Evolutionary conservation across 2,113 vertebrate species (phyloP).

Genomic region (Pan troglodytes): NHGRI_mPanTro3-v2.1_pri NC_072420.2:19497501-19498000

Average conservation of each 20-base stretch:
- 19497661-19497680: not conserved
- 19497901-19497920: too few species aligned
- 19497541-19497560: not conserved
- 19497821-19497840: too few species aligned
- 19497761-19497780: not conserved
- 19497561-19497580: not conserved
- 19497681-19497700: not conserved
- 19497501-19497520: conserved; percentile 59
- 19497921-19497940: not conserved
- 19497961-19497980: not conserved
- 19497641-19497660: not conserved
- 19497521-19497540: conserved; percentile 28
- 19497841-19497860: too few species aligned
- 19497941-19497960: not conserved
- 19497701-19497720: not conserved
- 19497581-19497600: not conserved
- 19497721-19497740: not conserved
- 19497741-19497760: not conserved
- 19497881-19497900: too few species aligned
- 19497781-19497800: too few species aligned
- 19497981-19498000: not conserved
- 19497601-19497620: conserved; percentile 32
- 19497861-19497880: too few species aligned
- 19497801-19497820: too few species aligned
- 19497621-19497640: not conserved